A percentile compares a stretch with the other conserved stretches of the same genome.
Conservation (phyloP, 2,888 invertebrate species). For the Epiblema foenella region DNA sequence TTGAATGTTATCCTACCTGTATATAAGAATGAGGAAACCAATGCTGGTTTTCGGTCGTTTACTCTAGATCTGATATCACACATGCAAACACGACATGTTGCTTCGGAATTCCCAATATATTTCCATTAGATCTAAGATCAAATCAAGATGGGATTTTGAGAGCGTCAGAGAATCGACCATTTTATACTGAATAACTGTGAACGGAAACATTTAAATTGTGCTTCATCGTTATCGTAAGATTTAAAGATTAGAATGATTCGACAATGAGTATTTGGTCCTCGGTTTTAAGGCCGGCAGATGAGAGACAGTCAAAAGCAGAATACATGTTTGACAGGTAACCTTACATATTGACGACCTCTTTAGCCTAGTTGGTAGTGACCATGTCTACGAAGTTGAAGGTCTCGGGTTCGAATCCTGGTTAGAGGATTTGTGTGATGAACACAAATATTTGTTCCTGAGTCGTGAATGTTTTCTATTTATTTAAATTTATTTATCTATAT, state of each 20-base stretch:
- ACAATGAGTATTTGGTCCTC: background rate
- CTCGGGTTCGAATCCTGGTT: too few relatives aligned
- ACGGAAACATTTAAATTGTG: background rate
- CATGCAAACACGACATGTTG: constrained; percentile 21
- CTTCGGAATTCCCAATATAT: constrained; percentile 30
- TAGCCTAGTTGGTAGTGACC: too few relatives aligned
- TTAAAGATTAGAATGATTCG: background rate
- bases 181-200: background rate
- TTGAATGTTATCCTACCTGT: background rate
- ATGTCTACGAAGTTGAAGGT: too few relatives aligned
- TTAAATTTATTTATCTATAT: too few relatives aligned
- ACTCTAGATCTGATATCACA: constrained; percentile 18
- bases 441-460: too few relatives aligned
- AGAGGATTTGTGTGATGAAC: too few relatives aligned
- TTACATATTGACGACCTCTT: too few relatives aligned
- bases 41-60: constrained; percentile 15
- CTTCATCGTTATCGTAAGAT: background rate
- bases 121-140: constrained; percentile 22
- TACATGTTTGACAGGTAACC: too few relatives aligned
- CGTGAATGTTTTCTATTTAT: too few relatives aligned
- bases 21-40: constrained; percentile 20
- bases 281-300: background rate
- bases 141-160: constrained; percentile 1
- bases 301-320: too few relatives aligned
- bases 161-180: background rate